Evolutionary conservation across 2,113 vertebrate genomes (phyloP), one percentile per base, ranked within the genome.

Genomic region (Pipa parva): DNA sequence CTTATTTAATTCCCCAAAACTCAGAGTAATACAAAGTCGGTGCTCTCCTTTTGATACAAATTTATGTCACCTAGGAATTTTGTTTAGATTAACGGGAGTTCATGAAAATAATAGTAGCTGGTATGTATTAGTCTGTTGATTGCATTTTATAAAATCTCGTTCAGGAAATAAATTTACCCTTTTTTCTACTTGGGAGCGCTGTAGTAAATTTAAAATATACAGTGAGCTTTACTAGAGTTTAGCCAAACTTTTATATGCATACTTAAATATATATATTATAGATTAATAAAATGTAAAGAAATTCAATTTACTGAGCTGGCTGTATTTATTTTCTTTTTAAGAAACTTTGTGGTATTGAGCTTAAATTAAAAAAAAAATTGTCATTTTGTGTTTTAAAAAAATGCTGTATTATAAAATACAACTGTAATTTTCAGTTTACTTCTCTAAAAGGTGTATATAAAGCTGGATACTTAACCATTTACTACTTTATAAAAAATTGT

Each of bases 281-380:
- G 5, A 24, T 29, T 22, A 50, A 59, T 79, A 68, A 75, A 74
- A 70, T 77, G 75, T 77, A 77, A 78, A 58, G 76, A 88, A 78
- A 82, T 88, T 85, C 83, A 88, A 88, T 80, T 81, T 81, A 88
- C 84, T 87, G 87, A 91, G 89, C 91, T 91, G 92, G 84, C 85
- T 92, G 91, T 92, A 92, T 87, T 96, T 67, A 10, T 59, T 20
- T 56, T 56, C n/a, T 52, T 52, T 52, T 4, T 57, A 97, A 93
- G 91, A 86, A 93, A 92, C 92, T 92, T 92, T 86, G 94, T 97
- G 95, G 92, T 94, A 94, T 96, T 92, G 89, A 94, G 92, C 94
- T 94, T 95, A 91, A 92, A 90, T 90, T 94, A 89, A 92, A 88
- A 85, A 92, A 89, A 90, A 89, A 90, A 86, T 79, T 80, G 87